Conservation (phyloP, 2,888 invertebrate genomes). For the Cryptocheilus praepositus region DNA sequence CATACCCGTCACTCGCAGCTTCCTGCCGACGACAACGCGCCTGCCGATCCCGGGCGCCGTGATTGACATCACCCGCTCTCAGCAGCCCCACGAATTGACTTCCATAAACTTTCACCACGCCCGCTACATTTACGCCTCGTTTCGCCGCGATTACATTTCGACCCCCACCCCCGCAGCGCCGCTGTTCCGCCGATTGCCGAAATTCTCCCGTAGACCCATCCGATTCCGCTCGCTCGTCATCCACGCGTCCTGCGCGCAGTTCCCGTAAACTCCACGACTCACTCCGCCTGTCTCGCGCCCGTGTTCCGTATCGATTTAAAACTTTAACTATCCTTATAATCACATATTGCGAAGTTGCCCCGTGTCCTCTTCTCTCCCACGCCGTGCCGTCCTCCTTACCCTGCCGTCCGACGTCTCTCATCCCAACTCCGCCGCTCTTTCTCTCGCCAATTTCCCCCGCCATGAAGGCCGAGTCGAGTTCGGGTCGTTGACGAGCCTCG, state of each 20-base stretch:
- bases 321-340: constrained; percentile 70
- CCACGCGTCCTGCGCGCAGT: constrained; percentile 2
- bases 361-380: constrained; percentile 27
- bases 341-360: constrained; percentile 68
- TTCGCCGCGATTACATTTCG: no score
- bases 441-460: constrained; percentile 13
- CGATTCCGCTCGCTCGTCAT: neutral
- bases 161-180: no score
- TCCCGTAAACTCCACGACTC: constrained; percentile 23
- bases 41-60: no score
- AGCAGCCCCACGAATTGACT: no score
- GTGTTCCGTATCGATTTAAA: constrained; percentile 66
- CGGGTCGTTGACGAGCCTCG: constrained; percentile 51
- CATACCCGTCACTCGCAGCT: no score
- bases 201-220: no score
- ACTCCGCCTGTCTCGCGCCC: constrained; percentile 36
- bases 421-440: constrained; percentile 5
- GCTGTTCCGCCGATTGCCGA: neutral
- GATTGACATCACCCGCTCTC: no score
- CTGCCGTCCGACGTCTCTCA: neutral
- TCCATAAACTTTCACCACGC: no score
- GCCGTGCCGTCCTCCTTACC: neutral
- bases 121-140: no score
- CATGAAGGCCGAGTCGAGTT: constrained; percentile 26
- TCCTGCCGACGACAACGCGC: no score